Evolutionary conservation across 2,113 vertebrate species (phyloP).

Genomic region (Talpa occidentalis): DNA sequence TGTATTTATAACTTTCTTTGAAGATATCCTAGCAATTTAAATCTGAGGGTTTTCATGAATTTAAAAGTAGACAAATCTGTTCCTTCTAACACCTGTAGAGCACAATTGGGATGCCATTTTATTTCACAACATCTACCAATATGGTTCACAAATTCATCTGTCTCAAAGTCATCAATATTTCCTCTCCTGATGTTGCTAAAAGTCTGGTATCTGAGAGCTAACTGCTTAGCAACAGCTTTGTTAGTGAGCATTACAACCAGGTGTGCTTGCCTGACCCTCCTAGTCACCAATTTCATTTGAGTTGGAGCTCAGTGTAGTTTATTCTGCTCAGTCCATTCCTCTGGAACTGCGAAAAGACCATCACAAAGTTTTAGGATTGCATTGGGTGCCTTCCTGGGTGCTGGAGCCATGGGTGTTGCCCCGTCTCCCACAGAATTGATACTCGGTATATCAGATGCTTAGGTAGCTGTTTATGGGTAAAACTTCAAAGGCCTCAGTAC

Average conservation of each 20-base stretch:
- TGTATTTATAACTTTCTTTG: background rate
- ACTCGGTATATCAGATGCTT: background rate
- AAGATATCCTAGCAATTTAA: background rate
- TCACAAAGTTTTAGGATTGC: background rate
- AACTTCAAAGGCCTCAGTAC: background rate
- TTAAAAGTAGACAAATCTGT: background rate
- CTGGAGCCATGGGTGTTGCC: background rate
- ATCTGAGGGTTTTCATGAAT: background rate
- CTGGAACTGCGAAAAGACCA: background rate
- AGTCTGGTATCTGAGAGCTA: background rate
- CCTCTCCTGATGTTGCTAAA: background rate
- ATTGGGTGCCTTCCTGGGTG: background rate
- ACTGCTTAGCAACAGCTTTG: background rate
- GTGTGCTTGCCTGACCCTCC: background rate
- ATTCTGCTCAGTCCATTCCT: background rate
- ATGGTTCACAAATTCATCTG: background rate
- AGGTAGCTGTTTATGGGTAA: background rate
- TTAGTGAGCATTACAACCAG: background rate
- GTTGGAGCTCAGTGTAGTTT: background rate
- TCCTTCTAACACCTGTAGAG: background rate
- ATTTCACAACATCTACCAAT: background rate
- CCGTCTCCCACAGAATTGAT: background rate
- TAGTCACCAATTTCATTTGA: conserved; percentile 23
- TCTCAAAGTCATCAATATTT: background rate
- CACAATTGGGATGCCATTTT: background rate